Evolutionary conservation across 1,140 invertebrate genomes (phyloP).

Genomic region (Cheumatopsyche charites): DNA sequence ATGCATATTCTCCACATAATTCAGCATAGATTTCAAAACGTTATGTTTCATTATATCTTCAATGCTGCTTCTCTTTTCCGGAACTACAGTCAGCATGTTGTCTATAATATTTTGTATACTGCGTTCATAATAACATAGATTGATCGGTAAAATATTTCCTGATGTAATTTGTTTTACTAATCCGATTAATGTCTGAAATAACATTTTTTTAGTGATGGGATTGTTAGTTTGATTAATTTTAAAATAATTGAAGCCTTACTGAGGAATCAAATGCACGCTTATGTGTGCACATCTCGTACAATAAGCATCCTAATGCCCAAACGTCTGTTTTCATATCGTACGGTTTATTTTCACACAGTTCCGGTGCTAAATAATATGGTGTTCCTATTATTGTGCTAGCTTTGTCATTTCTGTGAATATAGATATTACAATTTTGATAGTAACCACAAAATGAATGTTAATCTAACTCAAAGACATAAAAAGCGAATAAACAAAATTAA

Average conservation of each 20-base stretch:
- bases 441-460: not conserved
- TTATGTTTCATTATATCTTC: constrained; percentile 56
- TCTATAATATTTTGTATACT: constrained; percentile 62
- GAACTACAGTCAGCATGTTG: constrained; percentile 59
- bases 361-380: constrained; percentile 85
- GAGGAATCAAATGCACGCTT: constrained; percentile 63
- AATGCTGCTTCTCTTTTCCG: constrained; percentile 59
- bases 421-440: not conserved
- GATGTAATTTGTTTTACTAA: constrained; percentile 62
- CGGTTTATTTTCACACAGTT: constrained; percentile 76
- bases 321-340: constrained; percentile 82
- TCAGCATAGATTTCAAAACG: constrained; percentile 46
- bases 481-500: not conserved
- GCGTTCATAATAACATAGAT: constrained; percentile 57
- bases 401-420: constrained; percentile 58
- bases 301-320: constrained; percentile 84
- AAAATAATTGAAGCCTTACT: constrained; percentile 54
- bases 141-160: constrained; percentile 59
- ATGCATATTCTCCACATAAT: no score
- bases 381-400: constrained; percentile 74
- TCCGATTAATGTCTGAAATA: constrained; percentile 57
- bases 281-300: constrained; percentile 75
- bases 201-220: not conserved
- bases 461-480: not conserved
- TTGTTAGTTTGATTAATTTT: not conserved